Percentiles rank a stretch among this genome's conserved stretches.
These are phyloP conservation scores for Spheniscus mendiculus DNA, from an alignment of 2,113 vertebrate genomes.

Conservation along the genomic window DNA sequence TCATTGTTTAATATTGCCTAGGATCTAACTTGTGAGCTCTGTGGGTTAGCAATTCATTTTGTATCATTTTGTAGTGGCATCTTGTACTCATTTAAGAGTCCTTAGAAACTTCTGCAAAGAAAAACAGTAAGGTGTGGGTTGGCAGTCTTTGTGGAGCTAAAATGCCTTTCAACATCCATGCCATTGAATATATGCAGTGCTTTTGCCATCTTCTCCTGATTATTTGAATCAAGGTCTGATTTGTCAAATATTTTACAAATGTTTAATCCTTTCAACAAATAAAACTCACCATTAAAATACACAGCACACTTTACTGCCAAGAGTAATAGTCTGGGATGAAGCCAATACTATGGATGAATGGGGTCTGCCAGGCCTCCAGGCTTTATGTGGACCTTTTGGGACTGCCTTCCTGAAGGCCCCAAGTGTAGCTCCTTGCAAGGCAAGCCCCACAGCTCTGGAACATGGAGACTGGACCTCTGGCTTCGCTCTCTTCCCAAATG, in stretches of 20 bases:
- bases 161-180: neutral
- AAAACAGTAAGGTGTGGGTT: neutral
- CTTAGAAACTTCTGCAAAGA: neutral
- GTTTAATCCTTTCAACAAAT: conserved; percentile 13
- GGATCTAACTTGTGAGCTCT: neutral
- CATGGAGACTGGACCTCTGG: neutral
- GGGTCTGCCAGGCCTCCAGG: neutral
- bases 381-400: neutral
- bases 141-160: neutral
- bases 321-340: neutral
- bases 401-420: neutral
- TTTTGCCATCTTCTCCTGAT: neutral
- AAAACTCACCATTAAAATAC: neutral
- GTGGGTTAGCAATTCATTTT: neutral
- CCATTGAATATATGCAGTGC: neutral
- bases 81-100: neutral
- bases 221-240: too few relatives aligned
- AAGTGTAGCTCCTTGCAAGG: neutral
- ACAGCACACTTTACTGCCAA: neutral
- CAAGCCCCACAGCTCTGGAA: neutral
- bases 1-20: neutral
- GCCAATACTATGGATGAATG: neutral
- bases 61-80: neutral
- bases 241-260: neutral
- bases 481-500: neutral